Evolutionary conservation across 2,797 vertebrate genomes (phyloP).

Genomic region (Arnoldichthys spilopterus): DNA sequence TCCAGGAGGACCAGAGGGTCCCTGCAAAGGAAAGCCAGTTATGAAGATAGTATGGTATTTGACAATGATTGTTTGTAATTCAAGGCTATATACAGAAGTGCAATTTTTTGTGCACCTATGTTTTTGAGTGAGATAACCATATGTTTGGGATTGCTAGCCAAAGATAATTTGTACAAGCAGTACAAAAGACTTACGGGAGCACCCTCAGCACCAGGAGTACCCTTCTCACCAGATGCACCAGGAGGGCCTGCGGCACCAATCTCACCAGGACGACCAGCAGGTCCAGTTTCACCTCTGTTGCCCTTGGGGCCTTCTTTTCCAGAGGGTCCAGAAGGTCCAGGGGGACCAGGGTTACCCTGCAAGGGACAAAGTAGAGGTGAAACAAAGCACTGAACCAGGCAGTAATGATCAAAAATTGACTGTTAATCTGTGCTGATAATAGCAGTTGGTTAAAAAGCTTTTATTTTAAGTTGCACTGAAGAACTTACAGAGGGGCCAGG

Average conservation of each 20-base stretch:
- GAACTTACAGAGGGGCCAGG: conserved; percentile 92
- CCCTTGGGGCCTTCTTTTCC: conserved; percentile 96
- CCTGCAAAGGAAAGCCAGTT: conserved; percentile 72
- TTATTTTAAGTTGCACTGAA: background rate
- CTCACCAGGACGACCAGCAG: conserved; percentile 90
- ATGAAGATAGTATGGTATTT: background rate
- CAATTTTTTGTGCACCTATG: too few species aligned
- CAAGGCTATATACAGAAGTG: too few species aligned
- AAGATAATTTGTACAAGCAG: background rate
- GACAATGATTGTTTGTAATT: conserved; percentile 19
- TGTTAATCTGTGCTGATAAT: background rate
- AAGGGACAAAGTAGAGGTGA: background rate
- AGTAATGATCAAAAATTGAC: background rate
- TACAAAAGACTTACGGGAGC: conserved; percentile 80
- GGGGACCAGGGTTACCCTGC: conserved; percentile 90
- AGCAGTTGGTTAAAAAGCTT: background rate
- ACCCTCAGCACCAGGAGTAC: conserved; percentile 87
- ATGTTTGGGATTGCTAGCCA: too few species aligned
- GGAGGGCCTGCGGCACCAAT: conserved; percentile 86
- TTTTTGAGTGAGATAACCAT: too few species aligned
- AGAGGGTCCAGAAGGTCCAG: conserved; percentile 84
- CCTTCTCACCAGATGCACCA: conserved; percentile 90
- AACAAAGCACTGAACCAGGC: conserved; percentile 17
- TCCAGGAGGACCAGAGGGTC: conserved; percentile 85
- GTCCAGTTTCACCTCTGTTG: conserved; percentile 94